Evolutionary conservation across 2,888 invertebrate species (phyloP).

Genomic region (Achlya flavicornis): DNA sequence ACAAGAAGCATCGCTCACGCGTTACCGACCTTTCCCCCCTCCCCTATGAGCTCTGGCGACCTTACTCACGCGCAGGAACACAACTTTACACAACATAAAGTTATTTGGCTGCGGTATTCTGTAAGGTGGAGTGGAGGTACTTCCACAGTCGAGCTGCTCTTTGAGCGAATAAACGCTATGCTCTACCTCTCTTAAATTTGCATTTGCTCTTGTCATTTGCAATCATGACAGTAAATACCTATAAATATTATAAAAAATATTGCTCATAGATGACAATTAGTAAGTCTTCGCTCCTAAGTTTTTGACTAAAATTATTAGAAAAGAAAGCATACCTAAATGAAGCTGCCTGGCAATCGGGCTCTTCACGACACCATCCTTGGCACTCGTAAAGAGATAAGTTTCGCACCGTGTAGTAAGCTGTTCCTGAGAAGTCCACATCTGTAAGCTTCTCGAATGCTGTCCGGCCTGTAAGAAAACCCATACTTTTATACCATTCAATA

Average conservation of each 20-base stretch:
- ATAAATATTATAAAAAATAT: too few relatives aligned
- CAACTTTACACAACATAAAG: too few relatives aligned
- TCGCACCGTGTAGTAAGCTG: constrained; percentile 95
- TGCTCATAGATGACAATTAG: too few relatives aligned
- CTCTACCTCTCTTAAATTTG: too few relatives aligned
- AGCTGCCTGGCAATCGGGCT: constrained; percentile 95
- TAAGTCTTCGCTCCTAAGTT: background rate
- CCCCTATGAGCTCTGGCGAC: too few relatives aligned
- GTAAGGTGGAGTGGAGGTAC: too few relatives aligned
- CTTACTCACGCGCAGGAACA: too few relatives aligned
- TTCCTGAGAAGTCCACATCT: constrained; percentile 95
- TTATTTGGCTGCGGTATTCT: too few relatives aligned
- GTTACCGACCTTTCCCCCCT: too few relatives aligned
- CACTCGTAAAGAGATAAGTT: constrained; percentile 96
- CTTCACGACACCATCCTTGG: constrained; percentile 97
- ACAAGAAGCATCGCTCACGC: too few relatives aligned
- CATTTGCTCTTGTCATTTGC: background rate
- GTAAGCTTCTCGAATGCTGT: constrained; percentile 97
- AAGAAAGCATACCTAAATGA: constrained; percentile 86
- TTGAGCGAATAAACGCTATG: too few relatives aligned
- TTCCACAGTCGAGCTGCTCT: too few relatives aligned
- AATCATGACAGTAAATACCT: background rate
- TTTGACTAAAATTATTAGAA: background rate
- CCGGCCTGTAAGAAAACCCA: constrained; percentile 84
- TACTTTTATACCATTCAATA: background rate